Evolutionary conservation across 2,797 vertebrate genomes (phyloP), one percentile per base, ranked within the genome.

Genomic region (Galagoides demidoff): DNA sequence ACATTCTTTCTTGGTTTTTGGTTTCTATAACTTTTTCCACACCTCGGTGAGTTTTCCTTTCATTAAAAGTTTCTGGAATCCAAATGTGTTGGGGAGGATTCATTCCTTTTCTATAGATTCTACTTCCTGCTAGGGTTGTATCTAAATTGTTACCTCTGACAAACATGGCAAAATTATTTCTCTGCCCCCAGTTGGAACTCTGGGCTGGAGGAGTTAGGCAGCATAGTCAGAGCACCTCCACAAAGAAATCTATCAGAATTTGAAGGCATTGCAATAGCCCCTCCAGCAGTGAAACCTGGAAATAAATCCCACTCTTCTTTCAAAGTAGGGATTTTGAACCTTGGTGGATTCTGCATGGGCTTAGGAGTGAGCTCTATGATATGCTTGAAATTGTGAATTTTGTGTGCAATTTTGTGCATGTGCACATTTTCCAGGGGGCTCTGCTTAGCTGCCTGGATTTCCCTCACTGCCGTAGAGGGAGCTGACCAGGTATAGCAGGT

Each of bases 251-350:
- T 39, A 3, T 81, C 43, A 37, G 19, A 92, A 91, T 90, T 91
- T 74, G 43, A 94, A 89, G 70, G 5, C 37, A 73, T 78, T 82
- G 22, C 11, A 7, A 74, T 34, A 37, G 81, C 27, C 55, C 31
- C 23, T 76, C 55, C 2, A 39, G 52, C n/a, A 92, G 52, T 9
- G 29, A 92, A 95, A 70, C 19, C 34, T 89, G 43, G 45, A 89
- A 55, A 74, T 57, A 95, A 96, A 79, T 70, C 5, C 2, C 12
- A 45, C 43, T 92, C 34, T 93, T 93, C n/a, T 78, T 68, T n/a
- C 70, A 92, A 17, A 66, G 52, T 84, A 34, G 23, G 29, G 55
- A 71, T 81, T 92, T 74, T 84, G 74, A 78, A 94, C 1, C 23
- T 70, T 76, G 13, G 34, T 81, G 39, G 74, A 74, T 23, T 23